These are phyloP conservation scores for Chloroclystis v-ata DNA, from an alignment of 2,888 invertebrate species.

Conservation along the genomic window DNA sequence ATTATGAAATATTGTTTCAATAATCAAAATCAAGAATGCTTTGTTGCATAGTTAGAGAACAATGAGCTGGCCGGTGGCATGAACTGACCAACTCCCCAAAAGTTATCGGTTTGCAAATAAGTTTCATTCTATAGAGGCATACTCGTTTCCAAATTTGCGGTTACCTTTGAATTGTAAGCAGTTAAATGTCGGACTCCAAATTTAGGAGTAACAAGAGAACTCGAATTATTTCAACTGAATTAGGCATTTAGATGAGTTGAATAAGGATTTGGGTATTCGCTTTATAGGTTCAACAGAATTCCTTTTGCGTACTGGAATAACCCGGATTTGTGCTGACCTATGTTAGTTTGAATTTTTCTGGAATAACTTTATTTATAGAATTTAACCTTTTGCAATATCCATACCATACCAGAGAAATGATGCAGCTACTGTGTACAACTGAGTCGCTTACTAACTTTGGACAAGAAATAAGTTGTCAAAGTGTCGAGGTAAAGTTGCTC, in stretches of 20 bases:
- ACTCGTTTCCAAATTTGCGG: slow-evolving; percentile 74
- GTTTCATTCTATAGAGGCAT: slow-evolving; percentile 67
- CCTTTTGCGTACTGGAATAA: slow-evolving; percentile 53
- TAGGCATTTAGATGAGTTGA: slow-evolving; percentile 68
- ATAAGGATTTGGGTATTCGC: slow-evolving; percentile 67
- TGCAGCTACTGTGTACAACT: slow-evolving; percentile 57
- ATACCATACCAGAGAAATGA: slow-evolving; percentile 45
- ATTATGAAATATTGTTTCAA: slow-evolving; percentile 39
- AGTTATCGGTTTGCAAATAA: slow-evolving; percentile 75
- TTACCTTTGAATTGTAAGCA: slow-evolving; percentile 77
- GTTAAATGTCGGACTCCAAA: slow-evolving; percentile 74
- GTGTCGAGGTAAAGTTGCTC: slow-evolving; percentile 72
- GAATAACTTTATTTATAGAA: slow-evolving; percentile 27
- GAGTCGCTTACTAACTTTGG: slow-evolving; percentile 66
- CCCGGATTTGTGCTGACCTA: slow-evolving; percentile 48
- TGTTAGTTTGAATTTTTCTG: slow-evolving; percentile 38
- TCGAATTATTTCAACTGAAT: slow-evolving; percentile 73
- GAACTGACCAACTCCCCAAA: slow-evolving; percentile 63
- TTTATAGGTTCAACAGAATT: slow-evolving; percentile 67
- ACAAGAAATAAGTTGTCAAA: slow-evolving; percentile 78
- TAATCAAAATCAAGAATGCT: slow-evolving; percentile 52
- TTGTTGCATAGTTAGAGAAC: slow-evolving; percentile 57
- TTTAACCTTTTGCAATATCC: slow-evolving; percentile 14
- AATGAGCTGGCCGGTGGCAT: slow-evolving; percentile 49
- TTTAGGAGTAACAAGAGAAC: slow-evolving; percentile 74